Evolutionary conservation across 2,888 invertebrate species (phyloP).

Genomic region (Heteropelma amictum): DNA sequence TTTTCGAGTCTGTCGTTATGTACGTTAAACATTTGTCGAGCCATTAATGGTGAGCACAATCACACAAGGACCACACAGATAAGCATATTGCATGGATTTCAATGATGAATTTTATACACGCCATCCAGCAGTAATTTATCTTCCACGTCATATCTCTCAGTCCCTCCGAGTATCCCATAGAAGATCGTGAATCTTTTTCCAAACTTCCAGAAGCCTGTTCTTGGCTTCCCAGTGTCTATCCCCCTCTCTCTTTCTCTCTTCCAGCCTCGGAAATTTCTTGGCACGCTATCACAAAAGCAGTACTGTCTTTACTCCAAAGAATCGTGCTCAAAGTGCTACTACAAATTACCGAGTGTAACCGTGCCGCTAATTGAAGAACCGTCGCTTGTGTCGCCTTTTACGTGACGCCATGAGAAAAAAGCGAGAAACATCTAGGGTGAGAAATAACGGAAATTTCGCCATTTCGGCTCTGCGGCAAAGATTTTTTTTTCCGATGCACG

Average conservation of each 20-base stretch:
- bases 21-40: background rate
- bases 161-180: background rate
- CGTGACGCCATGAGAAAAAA: background rate
- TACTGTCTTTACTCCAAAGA: slow-evolving; percentile 20
- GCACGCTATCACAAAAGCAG: slow-evolving; percentile 32
- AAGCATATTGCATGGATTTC: slow-evolving; percentile 18
- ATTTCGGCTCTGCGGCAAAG: background rate
- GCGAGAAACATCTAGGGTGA: background rate
- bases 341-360: slow-evolving; percentile 56
- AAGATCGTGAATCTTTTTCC: slow-evolving; percentile 39
- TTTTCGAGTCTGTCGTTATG: too few relatives aligned
- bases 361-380: slow-evolving; percentile 57
- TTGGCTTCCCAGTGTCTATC: background rate
- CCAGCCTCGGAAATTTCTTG: slow-evolving; percentile 39
- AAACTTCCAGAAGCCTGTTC: slow-evolving; percentile 11
- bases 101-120: slow-evolving; percentile 25
- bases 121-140: background rate
- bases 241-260: slow-evolving; percentile 7
- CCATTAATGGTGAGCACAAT: background rate
- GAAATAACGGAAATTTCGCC: background rate
- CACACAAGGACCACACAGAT: background rate
- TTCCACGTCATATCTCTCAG: background rate
- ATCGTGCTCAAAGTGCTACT: slow-evolving; percentile 44
- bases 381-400: slow-evolving; percentile 28
- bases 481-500: slow-evolving; percentile 3